Conservation (phyloP, 2,113 vertebrate species). For the Rousettus leschenaultii region DNA sequence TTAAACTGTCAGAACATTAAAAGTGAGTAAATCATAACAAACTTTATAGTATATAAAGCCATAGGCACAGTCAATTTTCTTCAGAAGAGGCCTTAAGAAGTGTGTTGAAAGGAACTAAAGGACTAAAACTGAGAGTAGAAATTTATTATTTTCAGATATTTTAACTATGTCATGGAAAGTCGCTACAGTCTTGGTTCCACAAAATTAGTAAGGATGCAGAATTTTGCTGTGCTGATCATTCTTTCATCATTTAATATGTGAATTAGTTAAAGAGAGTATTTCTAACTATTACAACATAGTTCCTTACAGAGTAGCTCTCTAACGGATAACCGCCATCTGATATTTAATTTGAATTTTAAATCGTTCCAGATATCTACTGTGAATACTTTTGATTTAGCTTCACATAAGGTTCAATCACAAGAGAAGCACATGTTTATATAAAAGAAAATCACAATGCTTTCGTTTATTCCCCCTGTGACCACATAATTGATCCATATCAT, state of each 20-base stretch:
- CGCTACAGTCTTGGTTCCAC: neutral
- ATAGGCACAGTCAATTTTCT: constrained; percentile 49
- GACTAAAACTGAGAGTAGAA: neutral
- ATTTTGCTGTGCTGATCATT: neutral
- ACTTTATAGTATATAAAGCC: constrained; percentile 37
- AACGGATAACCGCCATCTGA: neutral
- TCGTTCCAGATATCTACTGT: neutral
- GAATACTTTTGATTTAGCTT: neutral
- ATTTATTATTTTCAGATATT: neutral
- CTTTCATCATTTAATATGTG: neutral
- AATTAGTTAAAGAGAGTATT: neutral
- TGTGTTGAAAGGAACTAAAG: neutral
- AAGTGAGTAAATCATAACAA: constrained; percentile 73
- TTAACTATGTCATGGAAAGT: neutral
- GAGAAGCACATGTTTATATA: neutral
- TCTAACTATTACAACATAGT: neutral
- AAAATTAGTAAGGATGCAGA: neutral
- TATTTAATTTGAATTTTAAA: neutral
- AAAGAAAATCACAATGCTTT: neutral
- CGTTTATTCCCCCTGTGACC: neutral
- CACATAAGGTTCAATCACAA: neutral
- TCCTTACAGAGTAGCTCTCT: neutral
- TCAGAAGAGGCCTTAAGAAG: neutral
- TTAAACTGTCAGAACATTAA: constrained; percentile 78
- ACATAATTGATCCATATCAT: neutral